These are phyloP conservation scores for Melitaea cinxia DNA, from an alignment of 1,140 invertebrate genomes.

Conservation along the genomic window DNA sequence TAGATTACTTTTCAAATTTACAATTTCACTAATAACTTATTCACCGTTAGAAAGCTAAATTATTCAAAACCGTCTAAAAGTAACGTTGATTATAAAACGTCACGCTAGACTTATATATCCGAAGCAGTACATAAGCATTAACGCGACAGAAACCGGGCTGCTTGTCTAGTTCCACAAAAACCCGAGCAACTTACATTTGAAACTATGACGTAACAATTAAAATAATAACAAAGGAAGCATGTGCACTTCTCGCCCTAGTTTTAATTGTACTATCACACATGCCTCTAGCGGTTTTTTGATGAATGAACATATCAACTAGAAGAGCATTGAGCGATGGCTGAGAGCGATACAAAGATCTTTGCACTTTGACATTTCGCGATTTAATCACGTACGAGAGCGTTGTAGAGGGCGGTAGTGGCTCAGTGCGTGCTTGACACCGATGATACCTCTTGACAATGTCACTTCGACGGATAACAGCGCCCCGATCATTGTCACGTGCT, in stretches of 20 bases:
- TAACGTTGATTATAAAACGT: too few relatives aligned
- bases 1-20: too few relatives aligned
- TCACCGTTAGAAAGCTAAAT: too few relatives aligned
- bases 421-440: constrained; percentile 61
- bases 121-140: too few relatives aligned
- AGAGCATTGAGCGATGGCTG: constrained; percentile 57
- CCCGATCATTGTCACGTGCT: constrained; percentile 33
- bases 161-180: too few relatives aligned
- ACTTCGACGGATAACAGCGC: constrained; percentile 49
- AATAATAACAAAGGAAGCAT: constrained; percentile 1
- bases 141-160: too few relatives aligned
- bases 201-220: not conserved
- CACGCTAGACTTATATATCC: too few relatives aligned
- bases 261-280: constrained; percentile 23
- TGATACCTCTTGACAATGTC: constrained; percentile 55
- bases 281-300: constrained; percentile 61
- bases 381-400: constrained; percentile 66
- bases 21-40: too few relatives aligned
- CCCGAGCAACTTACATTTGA: not conserved
- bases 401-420: constrained; percentile 36
- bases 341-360: constrained; percentile 56
- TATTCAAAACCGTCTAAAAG: too few relatives aligned
- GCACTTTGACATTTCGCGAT: constrained; percentile 71
- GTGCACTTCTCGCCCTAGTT: constrained; percentile 22
- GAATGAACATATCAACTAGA: constrained; percentile 62